A percentile compares a stretch with the other conserved stretches of the same genome.
phyloP scores from a whole-genome alignment of 53 echinoderm and acorn worm species.

The Paracentrotus lividus region DNA sequence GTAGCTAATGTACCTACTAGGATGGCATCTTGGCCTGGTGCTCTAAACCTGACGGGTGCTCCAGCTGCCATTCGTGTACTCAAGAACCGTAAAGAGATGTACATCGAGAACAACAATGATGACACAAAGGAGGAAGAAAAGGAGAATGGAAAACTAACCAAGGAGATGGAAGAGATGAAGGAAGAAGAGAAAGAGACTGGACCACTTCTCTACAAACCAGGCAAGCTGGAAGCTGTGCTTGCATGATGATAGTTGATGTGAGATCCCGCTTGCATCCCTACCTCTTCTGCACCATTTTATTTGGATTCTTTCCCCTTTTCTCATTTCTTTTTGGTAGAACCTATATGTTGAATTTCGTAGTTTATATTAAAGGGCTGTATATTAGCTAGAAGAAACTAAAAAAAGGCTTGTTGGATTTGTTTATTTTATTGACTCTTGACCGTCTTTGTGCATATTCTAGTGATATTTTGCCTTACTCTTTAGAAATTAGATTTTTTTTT shows the following conservation, averaged over 20 bases:
- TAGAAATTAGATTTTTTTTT: too few species aligned
- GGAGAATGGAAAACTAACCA: neutral
- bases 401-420: too few species aligned
- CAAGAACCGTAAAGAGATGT: conserved; percentile 38
- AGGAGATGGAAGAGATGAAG: conserved; percentile 30
- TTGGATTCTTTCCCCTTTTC: neutral
- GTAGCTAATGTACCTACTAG: conserved; percentile 74
- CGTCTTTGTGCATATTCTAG: neutral
- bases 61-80: conserved; percentile 22
- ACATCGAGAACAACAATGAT: conserved; percentile 44
- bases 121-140: conserved; percentile 12
- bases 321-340: too few species aligned
- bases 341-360: too few species aligned
- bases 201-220: conserved; percentile 50
- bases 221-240: conserved; percentile 59
- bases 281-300: neutral
- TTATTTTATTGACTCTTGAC: neutral
- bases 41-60: conserved; percentile 67
- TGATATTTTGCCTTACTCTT: too few species aligned
- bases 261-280: conserved; percentile 39
- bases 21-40: conserved; percentile 91
- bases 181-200: conserved; percentile 33
- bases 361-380: too few species aligned
- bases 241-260: conserved; percentile 45
- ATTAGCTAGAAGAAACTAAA: neutral